These are phyloP conservation scores for Dromiciops gliroides DNA, from an alignment of 2,113 vertebrate species.

Conservation along the genomic window DNA sequence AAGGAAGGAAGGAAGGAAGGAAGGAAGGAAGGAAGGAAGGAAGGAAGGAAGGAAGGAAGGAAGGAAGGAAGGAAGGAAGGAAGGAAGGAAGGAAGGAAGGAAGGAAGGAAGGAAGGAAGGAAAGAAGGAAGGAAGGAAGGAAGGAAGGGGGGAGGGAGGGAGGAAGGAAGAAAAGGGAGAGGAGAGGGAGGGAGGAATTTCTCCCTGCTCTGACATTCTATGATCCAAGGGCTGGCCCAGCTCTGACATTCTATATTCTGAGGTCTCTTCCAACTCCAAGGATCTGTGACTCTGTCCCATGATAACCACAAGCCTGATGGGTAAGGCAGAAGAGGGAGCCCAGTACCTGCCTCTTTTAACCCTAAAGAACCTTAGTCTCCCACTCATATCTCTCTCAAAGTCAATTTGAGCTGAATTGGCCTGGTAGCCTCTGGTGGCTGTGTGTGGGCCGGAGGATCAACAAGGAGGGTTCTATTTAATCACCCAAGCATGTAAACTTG, in stretches of 20 bases:
- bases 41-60: neutral
- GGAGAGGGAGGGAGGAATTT: neutral
- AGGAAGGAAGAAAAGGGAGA: neutral
- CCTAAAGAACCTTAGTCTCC: neutral
- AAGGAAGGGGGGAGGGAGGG: neutral
- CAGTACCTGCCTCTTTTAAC: neutral
- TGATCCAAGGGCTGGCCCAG: neutral
- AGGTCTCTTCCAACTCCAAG: neutral
- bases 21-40: no score
- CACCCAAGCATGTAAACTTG: neutral
- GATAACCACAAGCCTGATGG: neutral
- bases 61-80: no score
- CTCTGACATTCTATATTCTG: neutral
- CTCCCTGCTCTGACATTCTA: neutral
- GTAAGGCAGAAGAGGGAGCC: neutral
- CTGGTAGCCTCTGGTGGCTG: neutral
- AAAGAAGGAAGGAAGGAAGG: neutral
- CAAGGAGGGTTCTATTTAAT: neutral
- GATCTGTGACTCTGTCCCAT: neutral
- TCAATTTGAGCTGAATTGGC: neutral
- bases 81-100: no score
- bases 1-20: no score
- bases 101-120: no score
- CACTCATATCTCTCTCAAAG: neutral
- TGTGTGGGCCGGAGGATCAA: neutral